Evolutionary conservation across 1,140 invertebrate species (phyloP).

Genomic region (Calliphora vicina): DNA sequence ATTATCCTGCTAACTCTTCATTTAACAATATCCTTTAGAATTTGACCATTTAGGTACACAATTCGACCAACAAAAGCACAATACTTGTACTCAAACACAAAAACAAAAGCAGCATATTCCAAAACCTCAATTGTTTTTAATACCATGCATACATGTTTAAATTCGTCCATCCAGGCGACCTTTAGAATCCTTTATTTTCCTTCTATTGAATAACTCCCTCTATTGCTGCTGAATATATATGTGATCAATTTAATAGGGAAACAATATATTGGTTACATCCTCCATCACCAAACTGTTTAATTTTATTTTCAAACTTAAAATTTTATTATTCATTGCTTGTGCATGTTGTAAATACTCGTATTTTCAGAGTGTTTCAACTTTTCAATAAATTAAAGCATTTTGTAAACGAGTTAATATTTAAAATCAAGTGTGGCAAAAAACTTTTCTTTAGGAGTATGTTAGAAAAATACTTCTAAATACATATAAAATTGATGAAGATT

Average conservation of each 20-base stretch:
- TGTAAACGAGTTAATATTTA: background rate
- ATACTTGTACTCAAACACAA: background rate
- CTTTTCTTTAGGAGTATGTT: background rate
- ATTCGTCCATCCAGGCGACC: too few relatives aligned
- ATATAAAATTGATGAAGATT: background rate
- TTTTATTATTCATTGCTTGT: background rate
- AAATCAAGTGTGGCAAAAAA: background rate
- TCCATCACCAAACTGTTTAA: too few relatives aligned
- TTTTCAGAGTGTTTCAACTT: background rate
- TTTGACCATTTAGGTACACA: slow-evolving; percentile 1
- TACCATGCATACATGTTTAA: background rate
- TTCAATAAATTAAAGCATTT: background rate
- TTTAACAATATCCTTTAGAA: background rate
- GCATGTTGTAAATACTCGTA: background rate
- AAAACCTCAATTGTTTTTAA: background rate
- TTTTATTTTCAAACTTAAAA: background rate
- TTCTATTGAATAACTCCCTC: too few relatives aligned
- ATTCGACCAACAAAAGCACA: slow-evolving; percentile 42
- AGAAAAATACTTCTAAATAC: too few relatives aligned
- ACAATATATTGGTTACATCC: slow-evolving; percentile 54
- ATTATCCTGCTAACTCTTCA: background rate
- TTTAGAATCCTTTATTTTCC: background rate
- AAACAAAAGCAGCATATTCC: background rate
- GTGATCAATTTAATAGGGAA: slow-evolving; percentile 63
- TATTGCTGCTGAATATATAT: slow-evolving; percentile 28